phyloP scores from a whole-genome alignment of 2,113 vertebrate species.

The Colinus virginianus region DNA sequence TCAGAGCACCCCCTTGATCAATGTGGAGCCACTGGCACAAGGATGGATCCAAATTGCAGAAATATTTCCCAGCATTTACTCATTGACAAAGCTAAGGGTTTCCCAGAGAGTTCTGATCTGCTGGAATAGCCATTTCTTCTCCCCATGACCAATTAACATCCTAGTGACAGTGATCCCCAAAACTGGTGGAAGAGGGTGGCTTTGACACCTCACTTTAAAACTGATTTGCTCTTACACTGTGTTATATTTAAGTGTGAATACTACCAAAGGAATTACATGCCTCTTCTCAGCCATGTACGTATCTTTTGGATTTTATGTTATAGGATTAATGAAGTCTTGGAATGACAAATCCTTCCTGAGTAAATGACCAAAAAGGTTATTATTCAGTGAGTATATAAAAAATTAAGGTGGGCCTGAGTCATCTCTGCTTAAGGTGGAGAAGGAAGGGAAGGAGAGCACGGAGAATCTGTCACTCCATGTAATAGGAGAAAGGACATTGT shows the following conservation, averaged over 20 bases:
- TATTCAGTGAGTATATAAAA: slow-evolving; percentile 24
- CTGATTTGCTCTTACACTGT: background rate
- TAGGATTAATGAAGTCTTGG: slow-evolving; percentile 50
- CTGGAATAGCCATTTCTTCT: background rate
- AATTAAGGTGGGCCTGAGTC: background rate
- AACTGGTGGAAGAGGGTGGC: background rate
- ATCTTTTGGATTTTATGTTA: slow-evolving; percentile 15
- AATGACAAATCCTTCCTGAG: slow-evolving; percentile 50
- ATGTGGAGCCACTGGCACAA: background rate
- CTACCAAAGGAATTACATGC: background rate
- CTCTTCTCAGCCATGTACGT: background rate
- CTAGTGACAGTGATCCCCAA: background rate
- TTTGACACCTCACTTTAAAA: background rate
- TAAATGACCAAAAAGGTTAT: slow-evolving; percentile 56
- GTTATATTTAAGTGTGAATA: background rate
- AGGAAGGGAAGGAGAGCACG: accelerated
- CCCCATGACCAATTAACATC: background rate
- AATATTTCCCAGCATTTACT: background rate
- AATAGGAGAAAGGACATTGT: background rate
- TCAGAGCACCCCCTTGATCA: background rate
- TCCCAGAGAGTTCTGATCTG: background rate
- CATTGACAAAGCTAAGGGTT: background rate
- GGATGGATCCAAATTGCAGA: background rate
- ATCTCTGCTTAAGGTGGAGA: background rate
- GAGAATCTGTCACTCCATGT: background rate